These are phyloP conservation scores for Stegodyphus dumicola DNA, from an alignment of 1,140 invertebrate species.

Conservation along the genomic window DNA sequence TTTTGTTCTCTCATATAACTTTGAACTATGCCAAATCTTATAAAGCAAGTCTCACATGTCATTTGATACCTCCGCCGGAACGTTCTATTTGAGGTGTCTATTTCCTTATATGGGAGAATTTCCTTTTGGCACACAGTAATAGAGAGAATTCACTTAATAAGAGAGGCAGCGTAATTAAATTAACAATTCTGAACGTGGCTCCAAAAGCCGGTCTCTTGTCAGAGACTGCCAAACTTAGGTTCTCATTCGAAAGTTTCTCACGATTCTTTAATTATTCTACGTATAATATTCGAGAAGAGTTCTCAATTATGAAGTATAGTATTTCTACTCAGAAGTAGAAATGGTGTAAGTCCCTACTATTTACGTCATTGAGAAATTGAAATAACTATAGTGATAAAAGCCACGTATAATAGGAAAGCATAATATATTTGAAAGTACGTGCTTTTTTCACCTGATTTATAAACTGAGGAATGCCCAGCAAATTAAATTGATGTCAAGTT, in stretches of 20 bases:
- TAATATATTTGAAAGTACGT: too few relatives aligned
- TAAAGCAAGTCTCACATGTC: too few relatives aligned
- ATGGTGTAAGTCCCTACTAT: too few relatives aligned
- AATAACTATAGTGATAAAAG: too few relatives aligned
- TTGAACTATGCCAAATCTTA: background rate
- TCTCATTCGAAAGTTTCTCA: conserved; percentile 35
- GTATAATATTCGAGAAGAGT: background rate
- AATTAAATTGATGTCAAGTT: too few relatives aligned
- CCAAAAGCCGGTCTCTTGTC: conserved; percentile 12
- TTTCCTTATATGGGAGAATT: background rate
- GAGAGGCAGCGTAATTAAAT: conserved; percentile 41
- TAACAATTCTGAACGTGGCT: conserved; percentile 17
- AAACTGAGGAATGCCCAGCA: too few relatives aligned
- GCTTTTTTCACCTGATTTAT: too few relatives aligned
- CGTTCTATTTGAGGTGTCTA: background rate
- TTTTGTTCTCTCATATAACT: background rate
- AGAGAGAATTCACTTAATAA: conserved; percentile 37
- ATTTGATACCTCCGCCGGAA: too few relatives aligned
- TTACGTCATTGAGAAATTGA: too few relatives aligned
- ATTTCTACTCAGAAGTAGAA: too few relatives aligned
- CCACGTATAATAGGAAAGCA: too few relatives aligned
- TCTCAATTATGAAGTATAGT: background rate
- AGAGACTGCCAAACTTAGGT: conserved; percentile 14
- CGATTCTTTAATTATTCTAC: conserved; percentile 48
- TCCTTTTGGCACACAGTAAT: background rate